Conservation (phyloP, 2,797 vertebrate species). For the Myotis findleyi region DNA sequence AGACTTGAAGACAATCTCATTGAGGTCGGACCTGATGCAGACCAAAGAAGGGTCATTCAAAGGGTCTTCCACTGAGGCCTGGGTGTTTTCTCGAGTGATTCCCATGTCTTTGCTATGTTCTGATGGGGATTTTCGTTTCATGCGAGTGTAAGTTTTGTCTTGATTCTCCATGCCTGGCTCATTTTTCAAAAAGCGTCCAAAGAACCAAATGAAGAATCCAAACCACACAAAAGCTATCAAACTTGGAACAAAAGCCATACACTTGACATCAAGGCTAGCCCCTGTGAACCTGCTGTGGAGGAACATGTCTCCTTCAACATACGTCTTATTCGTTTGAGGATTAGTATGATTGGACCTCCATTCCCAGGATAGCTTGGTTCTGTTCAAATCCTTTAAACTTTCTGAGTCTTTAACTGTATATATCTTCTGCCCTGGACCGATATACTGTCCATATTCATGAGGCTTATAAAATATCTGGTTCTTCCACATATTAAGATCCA, state of each 20-base stretch:
- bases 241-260: constrained; percentile 97
- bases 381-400: constrained; percentile 94
- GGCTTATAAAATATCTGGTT: constrained; percentile 99
- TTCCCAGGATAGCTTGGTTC: constrained; percentile 95
- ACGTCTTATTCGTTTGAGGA: constrained; percentile 92
- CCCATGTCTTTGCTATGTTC: constrained; percentile 94
- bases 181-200: constrained; percentile 96
- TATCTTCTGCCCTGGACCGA: constrained; percentile 97
- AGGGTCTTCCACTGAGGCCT: constrained; percentile 90
- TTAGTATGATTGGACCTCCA: constrained; percentile 95
- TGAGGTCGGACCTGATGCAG: constrained; percentile 91
- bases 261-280: constrained; percentile 95
- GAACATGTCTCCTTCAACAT: constrained; percentile 94
- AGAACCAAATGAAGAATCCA: constrained; percentile 97
- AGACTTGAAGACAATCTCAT: constrained; percentile 89
- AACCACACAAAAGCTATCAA: constrained; percentile 95
- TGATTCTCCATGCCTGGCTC: constrained; percentile 95
- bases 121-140: constrained; percentile 96
- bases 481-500: constrained; percentile 99
- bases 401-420: constrained; percentile 96
- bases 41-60: constrained; percentile 92
- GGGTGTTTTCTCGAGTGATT: constrained; percentile 93
- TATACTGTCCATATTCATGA: constrained; percentile 97
- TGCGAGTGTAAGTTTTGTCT: constrained; percentile 95
- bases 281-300: constrained; percentile 96